Conservation (phyloP, 1,140 invertebrate genomes). For the Penaeus japonicus region DNA sequence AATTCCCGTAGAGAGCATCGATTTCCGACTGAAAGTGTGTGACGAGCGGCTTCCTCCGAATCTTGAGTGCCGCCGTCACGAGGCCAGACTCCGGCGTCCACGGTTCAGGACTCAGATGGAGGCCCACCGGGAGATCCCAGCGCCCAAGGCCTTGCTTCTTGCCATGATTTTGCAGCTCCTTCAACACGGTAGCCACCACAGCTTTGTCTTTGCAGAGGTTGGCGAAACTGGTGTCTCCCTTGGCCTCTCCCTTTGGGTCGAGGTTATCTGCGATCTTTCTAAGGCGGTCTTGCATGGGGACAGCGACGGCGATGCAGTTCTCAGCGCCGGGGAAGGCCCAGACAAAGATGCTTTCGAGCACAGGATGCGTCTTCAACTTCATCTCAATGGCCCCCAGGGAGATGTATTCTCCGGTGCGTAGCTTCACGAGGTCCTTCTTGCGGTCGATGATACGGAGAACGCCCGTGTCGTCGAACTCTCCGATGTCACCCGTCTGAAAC, state of each 20-base stretch:
- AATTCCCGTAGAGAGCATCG: slow-evolving; percentile 82
- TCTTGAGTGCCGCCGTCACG: slow-evolving; percentile 96
- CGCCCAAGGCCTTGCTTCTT: slow-evolving; percentile 74
- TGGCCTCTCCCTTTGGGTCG: slow-evolving; percentile 56
- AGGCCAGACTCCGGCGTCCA: slow-evolving; percentile 97
- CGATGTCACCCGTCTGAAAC: slow-evolving; percentile 73
- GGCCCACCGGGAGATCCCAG: slow-evolving; percentile 91
- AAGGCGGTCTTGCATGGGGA: slow-evolving; percentile 63
- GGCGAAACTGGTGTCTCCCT: slow-evolving; percentile 31
- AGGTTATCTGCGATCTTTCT: slow-evolving; percentile 59
- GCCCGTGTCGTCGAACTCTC: slow-evolving; percentile 70
- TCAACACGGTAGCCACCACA: slow-evolving; percentile 60
- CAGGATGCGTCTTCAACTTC: slow-evolving; percentile 66
- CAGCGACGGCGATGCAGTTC: slow-evolving; percentile 67
- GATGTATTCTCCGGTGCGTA: slow-evolving; percentile 71
- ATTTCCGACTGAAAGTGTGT: slow-evolving; percentile 90
- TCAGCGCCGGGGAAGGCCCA: slow-evolving; percentile 64
- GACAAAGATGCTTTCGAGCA: slow-evolving; percentile 69
- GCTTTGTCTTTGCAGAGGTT: slow-evolving; percentile 63
- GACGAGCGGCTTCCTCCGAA: slow-evolving; percentile 95
- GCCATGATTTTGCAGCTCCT: slow-evolving; percentile 59
- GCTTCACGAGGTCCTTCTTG: slow-evolving; percentile 72
- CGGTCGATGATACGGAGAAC: slow-evolving; percentile 71
- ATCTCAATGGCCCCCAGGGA: slow-evolving; percentile 69
- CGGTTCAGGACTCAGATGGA: slow-evolving; percentile 86